A percentile compares a stretch with the other conserved stretches of the same genome.
These are phyloP conservation scores for Scaeva pyrastri DNA, from an alignment of 2,888 invertebrate species.

Conservation along the genomic window DNA sequence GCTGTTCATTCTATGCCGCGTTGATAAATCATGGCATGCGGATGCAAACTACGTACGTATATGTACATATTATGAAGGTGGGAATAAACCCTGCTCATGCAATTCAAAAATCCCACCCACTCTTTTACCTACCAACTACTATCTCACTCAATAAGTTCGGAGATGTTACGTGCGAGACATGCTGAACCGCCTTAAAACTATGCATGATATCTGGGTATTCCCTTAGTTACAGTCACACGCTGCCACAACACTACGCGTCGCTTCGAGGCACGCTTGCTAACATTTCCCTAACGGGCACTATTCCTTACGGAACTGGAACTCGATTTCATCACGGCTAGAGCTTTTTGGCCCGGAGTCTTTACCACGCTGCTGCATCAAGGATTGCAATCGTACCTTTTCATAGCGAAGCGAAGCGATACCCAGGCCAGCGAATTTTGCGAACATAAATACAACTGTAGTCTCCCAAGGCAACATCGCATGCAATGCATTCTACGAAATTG, in stretches of 20 bases:
- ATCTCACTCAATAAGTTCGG: conserved; percentile 43
- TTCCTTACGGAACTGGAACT: conserved; percentile 22
- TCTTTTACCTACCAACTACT: neutral
- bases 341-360: neutral
- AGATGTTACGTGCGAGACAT: conserved; percentile 41
- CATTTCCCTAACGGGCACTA: conserved; percentile 1
- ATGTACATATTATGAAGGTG: neutral
- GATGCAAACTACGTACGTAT: neutral
- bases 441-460: neutral
- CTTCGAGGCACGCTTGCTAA: conserved; percentile 11
- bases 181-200: neutral
- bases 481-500: conserved; percentile 8
- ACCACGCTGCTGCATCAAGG: neutral
- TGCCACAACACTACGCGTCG: conserved; percentile 16
- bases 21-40: neutral
- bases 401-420: too few relatives aligned
- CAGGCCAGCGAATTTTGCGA: neutral
- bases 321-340: conserved; percentile 7
- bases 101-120: neutral
- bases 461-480: conserved; percentile 7
- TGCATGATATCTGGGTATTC: conserved; percentile 37
- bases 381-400: too few relatives aligned
- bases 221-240: conserved; percentile 7
- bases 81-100: too few relatives aligned
- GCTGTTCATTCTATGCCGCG: neutral